phyloP scores from a whole-genome alignment of 2,113 vertebrate genomes.

The Vulpes lagopus region DNA sequence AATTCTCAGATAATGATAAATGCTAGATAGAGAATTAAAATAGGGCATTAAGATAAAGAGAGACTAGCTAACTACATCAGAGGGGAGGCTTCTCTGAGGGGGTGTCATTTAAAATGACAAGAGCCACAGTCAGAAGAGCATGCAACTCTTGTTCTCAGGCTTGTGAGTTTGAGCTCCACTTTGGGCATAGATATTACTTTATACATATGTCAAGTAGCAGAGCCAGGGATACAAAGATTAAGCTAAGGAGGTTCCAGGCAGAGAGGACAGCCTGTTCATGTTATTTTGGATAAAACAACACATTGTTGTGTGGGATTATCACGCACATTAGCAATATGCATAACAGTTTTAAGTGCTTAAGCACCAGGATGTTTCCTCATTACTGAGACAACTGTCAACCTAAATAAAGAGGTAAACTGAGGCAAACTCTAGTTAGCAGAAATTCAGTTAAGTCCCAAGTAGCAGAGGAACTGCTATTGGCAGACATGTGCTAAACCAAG shows the following conservation, averaged over 20 bases:
- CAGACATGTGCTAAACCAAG: fast-evolving
- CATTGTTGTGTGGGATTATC: background rate
- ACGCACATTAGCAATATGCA: background rate
- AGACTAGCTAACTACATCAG: background rate
- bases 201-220: background rate
- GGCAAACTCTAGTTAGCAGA: background rate
- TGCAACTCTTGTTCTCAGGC: background rate
- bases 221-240: background rate
- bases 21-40: background rate
- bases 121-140: background rate
- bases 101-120: background rate
- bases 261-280: background rate
- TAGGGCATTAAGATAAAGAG: background rate
- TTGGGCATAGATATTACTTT: background rate
- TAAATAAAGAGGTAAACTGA: background rate
- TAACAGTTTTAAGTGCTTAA: background rate
- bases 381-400: background rate
- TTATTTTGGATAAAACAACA: background rate
- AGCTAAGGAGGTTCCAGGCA: too few species aligned
- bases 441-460: background rate
- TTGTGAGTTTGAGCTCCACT: background rate
- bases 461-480: background rate
- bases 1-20: background rate
- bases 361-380: background rate
- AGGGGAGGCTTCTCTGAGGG: background rate